Conservation (phyloP, 2,797 vertebrate genomes). For the Neosalanx taihuensis region DNA sequence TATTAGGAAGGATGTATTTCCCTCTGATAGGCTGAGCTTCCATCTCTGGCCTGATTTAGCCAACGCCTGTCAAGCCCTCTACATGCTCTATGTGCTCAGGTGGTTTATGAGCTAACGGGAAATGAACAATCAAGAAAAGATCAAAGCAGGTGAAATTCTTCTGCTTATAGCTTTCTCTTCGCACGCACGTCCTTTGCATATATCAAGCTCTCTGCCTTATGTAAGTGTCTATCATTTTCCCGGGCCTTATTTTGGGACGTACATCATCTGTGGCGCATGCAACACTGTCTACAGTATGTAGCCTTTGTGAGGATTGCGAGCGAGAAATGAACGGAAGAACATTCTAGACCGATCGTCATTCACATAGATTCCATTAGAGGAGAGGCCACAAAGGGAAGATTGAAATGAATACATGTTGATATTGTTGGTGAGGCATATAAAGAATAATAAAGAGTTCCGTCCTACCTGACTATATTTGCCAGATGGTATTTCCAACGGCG, state of each 20-base stretch:
- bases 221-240: conserved; percentile 46
- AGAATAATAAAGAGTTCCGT: conserved; percentile 26
- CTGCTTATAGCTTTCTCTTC: conserved; percentile 39
- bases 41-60: conserved; percentile 24
- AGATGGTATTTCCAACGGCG: conserved; percentile 19
- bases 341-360: conserved; percentile 40
- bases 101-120: conserved; percentile 49
- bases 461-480: conserved; percentile 11
- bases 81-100: conserved; percentile 49
- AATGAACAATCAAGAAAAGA: conserved; percentile 70
- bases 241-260: conserved; percentile 25
- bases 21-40: conserved; percentile 31
- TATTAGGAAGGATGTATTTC: conserved; percentile 43
- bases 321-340: conserved; percentile 40
- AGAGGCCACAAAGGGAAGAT: conserved; percentile 17
- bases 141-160: conserved; percentile 55
- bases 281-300: conserved; percentile 16
- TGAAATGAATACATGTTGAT: conserved; percentile 34
- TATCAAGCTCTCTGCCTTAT: conserved; percentile 49
- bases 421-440: conserved; percentile 25
- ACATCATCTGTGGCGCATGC: conserved; percentile 42
- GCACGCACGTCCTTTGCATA: conserved; percentile 66
- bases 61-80: conserved; percentile 32
- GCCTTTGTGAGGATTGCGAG: conserved; percentile 45
- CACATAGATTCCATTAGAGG: conserved; percentile 21